Evolutionary conservation across 1,140 invertebrate species (phyloP).

Genomic region (Cotesia typhae): DNA sequence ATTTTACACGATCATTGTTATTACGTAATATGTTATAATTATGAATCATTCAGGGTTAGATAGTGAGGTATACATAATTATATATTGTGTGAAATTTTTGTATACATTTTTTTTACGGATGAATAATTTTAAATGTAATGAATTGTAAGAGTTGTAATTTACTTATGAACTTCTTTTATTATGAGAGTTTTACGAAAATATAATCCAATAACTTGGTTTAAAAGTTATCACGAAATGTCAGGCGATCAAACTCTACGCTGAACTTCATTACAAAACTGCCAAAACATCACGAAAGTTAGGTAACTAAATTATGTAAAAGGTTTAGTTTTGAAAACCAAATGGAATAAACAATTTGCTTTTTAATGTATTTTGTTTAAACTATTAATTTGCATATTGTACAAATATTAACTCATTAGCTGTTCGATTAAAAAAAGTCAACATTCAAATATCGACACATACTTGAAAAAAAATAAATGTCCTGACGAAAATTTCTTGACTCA

Average conservation of each 20-base stretch:
- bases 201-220: conserved; percentile 10
- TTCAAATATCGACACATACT: no score
- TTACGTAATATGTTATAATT: not conserved
- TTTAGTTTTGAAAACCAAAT: not conserved
- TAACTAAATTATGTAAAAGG: conserved; percentile 5
- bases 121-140: no score
- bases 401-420: no score
- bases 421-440: no score
- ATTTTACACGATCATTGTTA: not conserved
- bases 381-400: not conserved
- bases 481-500: no score
- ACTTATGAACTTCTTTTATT: not conserved
- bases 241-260: conserved; percentile 1
- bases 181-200: conserved; percentile 8
- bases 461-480: no score
- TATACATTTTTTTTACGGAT: no score
- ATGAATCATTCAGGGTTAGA: no score
- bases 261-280: conserved; percentile 19
- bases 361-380: not conserved
- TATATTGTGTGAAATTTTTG: no score
- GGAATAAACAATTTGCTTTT: not conserved
- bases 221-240: conserved; percentile 2
- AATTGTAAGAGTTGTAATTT: not conserved
- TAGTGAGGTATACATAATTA: no score
- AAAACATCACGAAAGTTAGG: conserved; percentile 8